Evolutionary conservation across 2,797 vertebrate species (phyloP).

Genomic region (Aplochiton taeniatus): DNA sequence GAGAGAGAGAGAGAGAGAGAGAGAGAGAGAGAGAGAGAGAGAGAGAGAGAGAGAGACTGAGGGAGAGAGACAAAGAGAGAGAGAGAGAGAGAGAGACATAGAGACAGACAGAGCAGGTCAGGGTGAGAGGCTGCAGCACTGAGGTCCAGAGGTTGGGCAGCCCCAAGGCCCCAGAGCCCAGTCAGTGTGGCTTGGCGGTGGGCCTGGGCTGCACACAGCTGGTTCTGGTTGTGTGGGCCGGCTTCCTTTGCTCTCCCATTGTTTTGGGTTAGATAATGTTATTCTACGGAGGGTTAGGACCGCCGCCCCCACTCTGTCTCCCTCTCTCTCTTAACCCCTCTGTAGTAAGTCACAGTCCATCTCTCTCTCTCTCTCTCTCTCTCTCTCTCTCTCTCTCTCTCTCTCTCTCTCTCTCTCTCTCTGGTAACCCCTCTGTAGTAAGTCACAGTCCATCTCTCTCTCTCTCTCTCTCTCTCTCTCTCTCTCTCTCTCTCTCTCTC

Average conservation of each 20-base stretch:
- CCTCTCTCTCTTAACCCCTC: background rate
- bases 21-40: too few species aligned
- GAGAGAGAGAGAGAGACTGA: too few species aligned
- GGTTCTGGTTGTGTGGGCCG: conserved; percentile 59
- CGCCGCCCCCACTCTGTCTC: conserved; percentile 42
- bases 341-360: background rate
- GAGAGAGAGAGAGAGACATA: too few species aligned
- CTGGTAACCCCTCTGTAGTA: background rate
- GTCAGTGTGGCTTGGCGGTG: conserved; percentile 48
- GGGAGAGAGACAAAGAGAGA: too few species aligned
- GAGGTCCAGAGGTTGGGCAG: too few species aligned
- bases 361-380: background rate
- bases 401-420: conserved; percentile 10
- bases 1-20: too few species aligned
- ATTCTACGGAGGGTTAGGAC: conserved; percentile 69
- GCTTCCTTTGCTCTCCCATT: conserved; percentile 49
- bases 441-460: background rate
- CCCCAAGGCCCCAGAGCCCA: too few species aligned
- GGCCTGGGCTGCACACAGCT: conserved; percentile 63
- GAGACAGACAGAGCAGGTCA: too few species aligned
- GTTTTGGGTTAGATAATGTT: conserved; percentile 76
- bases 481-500: too few species aligned
- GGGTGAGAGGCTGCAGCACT: too few species aligned
- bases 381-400: too few species aligned
- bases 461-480: background rate